Evolutionary conservation across 2,888 invertebrate genomes (phyloP), one percentile per base, ranked within the genome.

Genomic region (Dryadula phaetusa): DNA sequence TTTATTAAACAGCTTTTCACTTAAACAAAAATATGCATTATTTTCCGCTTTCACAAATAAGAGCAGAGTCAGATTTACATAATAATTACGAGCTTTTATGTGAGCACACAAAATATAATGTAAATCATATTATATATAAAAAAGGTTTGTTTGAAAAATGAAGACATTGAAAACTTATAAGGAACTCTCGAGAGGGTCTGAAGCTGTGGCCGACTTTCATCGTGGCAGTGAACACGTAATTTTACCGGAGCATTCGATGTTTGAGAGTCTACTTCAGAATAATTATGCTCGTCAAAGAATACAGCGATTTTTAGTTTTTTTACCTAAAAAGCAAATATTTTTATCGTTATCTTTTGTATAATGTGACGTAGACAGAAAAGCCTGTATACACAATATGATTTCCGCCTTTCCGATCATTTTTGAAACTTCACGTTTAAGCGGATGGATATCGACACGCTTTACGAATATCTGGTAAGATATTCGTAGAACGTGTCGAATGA

Each of bases 171-270:
- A 68, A 66, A 65, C 40, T 63, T 63, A 65, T 63, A 64, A 44
- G 63, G 64, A 67, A 64, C 64, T 72, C 74, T 75, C 40, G 70
- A 74, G 72, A 69, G 60, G 74, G 72, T 74, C 68, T 73, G 67
- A 71, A 75, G 70, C 42, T 62, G 52, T 62, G 69, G 66, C 63
- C 62, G 61, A 67, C 67, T 70, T 72, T 72, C 66, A 67, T 49
- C 67, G 68, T 70, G 64, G 62, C 68, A 54, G 69, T 70, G 70
- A 70, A 73, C 71, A 66, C 71, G 68, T 65, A 70, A 71, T 72
- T 70, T 72, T 64, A 64, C 56, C 66, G 64, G 68, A 68, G 62
- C 49, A 66, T 63, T 65, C 56, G 34, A 47, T 56, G 63, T 40
- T 53, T 62, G 66, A 63, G 66, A 28, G 52, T 52, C 56, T 47